A percentile compares a stretch with the other conserved stretches of the same genome.
phyloP scores from a whole-genome alignment of 2,797 vertebrate species.

The Neosilurus mollespiculum region DNA sequence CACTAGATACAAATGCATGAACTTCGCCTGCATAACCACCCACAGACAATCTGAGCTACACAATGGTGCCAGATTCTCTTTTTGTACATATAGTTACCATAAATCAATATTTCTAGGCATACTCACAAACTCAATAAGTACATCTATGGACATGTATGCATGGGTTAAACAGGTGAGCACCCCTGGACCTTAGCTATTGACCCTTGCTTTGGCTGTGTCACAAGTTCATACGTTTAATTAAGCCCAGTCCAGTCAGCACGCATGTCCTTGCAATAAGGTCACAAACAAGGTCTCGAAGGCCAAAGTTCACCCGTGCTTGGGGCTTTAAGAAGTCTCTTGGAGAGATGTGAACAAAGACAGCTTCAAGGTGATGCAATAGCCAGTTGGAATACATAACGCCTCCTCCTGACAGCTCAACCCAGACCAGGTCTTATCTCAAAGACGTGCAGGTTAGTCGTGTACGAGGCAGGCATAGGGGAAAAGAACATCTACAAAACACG shows the following conservation, averaged over 20 bases:
- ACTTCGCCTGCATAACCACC: background rate
- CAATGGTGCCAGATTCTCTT: background rate
- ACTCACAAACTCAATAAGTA: constrained; percentile 27
- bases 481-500: constrained; percentile 68
- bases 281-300: constrained; percentile 50
- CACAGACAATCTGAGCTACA: constrained; percentile 4
- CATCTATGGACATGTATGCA: constrained; percentile 16
- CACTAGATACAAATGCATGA: constrained; percentile 38
- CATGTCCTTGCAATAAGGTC: constrained; percentile 60
- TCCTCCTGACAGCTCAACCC: constrained; percentile 48
- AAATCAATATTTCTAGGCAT: constrained; percentile 30
- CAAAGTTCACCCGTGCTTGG: constrained; percentile 66
- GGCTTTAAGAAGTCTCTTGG: constrained; percentile 72
- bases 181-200: constrained; percentile 59
- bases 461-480: constrained; percentile 59
- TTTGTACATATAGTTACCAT: background rate
- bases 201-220: constrained; percentile 66
- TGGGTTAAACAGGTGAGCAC: constrained; percentile 36
- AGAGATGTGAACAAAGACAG: constrained; percentile 63
- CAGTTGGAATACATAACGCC: constrained; percentile 53
- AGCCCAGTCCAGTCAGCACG: constrained; percentile 62
- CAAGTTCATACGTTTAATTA: constrained; percentile 73
- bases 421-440: constrained; percentile 46
- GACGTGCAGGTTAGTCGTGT: constrained; percentile 53
- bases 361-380: constrained; percentile 66